Evolutionary conservation across 2,113 vertebrate species (phyloP), one percentile per base, ranked within the genome.

Genomic region (Uria lomvia): DNA sequence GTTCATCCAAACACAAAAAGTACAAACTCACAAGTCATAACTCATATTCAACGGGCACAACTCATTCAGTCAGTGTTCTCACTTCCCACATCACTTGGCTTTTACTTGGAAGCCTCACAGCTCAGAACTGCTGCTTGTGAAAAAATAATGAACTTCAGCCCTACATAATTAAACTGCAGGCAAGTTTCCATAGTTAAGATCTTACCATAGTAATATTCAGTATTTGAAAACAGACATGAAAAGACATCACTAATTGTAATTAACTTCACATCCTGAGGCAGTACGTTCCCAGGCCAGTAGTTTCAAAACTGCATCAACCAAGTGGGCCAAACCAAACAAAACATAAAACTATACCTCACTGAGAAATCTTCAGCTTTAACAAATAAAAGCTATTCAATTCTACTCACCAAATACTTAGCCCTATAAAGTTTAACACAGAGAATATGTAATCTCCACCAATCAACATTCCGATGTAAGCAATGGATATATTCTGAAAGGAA

Each of bases 341-440:
- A 58, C 11, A 67, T 21, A 82, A 47, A 88, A 70, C 30, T 42
- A 0, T 38, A 63, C 6, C 8, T 80, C 75, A 42, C 24, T 30
- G 15, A 90, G 34, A 81, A 85, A 82, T 50, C 18, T 89, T 90
- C 56, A 84, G 19, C 32, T 75, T 83, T 65, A 87, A 80, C 59
- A 91, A 95, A 90, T 45, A 58, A 60, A 96, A 10, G 36, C 53
- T 88, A 78, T 86, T 92, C n/a, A 83, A 91, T 68, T 45, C n/a
- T 45, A 98, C 98, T 98, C 97, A 99, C 99, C 99, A 99, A 97
- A 99, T 99, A 97, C 98, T 99, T 96, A 99, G 98, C 22, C 99
- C 99, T 27, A 99, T 60, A 73, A 99, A 99, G 96, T 99, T 99
- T 73, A 98, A 97, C 97, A 98, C 70, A 5, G 99, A 99, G 95